phyloP scores from a whole-genome alignment of 2,113 vertebrate species.

The Sapayoa aenigma region DNA sequence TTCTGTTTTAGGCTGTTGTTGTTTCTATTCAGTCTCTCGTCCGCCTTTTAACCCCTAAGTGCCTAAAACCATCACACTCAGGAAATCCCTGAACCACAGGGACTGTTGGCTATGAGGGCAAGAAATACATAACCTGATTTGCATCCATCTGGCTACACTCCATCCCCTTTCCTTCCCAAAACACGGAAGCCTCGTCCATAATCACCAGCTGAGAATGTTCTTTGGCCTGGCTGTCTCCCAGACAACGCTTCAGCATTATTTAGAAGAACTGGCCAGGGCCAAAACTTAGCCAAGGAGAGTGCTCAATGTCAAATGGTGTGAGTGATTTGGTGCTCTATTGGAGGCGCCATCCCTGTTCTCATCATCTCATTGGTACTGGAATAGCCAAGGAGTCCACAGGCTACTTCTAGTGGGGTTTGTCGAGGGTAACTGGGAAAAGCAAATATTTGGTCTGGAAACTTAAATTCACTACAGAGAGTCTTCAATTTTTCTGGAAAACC shows the following conservation, averaged over 20 bases:
- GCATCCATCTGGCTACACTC: neutral
- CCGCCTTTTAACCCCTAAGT: no score
- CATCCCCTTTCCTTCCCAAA: neutral
- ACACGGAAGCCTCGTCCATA: neutral
- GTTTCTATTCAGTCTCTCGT: no score
- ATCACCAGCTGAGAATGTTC: neutral
- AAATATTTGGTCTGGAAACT: neutral
- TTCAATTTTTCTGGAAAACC: neutral
- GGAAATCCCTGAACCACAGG: neutral
- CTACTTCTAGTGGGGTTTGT: neutral
- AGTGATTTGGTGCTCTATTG: rapidly evolving
- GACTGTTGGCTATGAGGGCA: neutral
- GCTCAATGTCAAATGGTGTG: neutral
- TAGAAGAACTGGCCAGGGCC: neutral
- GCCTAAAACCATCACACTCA: no score
- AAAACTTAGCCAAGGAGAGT: neutral
- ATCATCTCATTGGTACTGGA: neutral
- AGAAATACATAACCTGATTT: neutral
- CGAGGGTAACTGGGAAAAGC: neutral
- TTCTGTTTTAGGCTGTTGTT: no score
- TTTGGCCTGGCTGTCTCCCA: neutral
- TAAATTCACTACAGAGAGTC: neutral
- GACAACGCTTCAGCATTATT: neutral
- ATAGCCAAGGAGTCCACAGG: neutral
- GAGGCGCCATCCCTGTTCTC: neutral